These are phyloP conservation scores for Eurytoma adleriae DNA, from an alignment of 2,888 invertebrate species.

Conservation along the genomic window DNA sequence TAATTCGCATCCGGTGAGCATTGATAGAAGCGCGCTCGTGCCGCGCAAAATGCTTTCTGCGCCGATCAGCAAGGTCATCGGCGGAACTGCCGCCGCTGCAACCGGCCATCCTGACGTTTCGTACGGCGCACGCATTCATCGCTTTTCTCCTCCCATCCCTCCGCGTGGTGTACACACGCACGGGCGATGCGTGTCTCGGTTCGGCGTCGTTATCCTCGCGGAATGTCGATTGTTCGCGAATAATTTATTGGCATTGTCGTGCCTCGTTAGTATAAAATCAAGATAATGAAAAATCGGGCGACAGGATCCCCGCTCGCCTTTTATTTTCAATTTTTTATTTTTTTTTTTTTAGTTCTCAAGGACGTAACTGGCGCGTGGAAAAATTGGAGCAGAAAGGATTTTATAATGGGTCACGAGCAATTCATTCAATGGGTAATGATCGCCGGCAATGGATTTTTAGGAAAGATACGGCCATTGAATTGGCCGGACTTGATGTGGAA, in stretches of 20 bases:
- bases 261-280: constrained; percentile 43
- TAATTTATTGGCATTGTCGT: constrained; percentile 52
- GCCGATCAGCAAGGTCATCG: constrained; percentile 62
- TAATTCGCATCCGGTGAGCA: constrained; percentile 67
- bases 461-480: constrained; percentile 10
- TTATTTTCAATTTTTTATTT: background rate
- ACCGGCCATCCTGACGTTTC: constrained; percentile 38
- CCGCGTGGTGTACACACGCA: background rate
- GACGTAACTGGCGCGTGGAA: background rate
- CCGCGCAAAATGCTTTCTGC: constrained; percentile 53
- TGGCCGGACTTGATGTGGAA: background rate
- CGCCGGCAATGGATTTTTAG: background rate
- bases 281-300: constrained; percentile 44
- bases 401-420: background rate
- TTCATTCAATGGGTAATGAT: constrained; percentile 20
- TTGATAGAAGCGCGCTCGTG: constrained; percentile 59
- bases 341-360: background rate
- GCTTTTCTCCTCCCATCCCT: background rate
- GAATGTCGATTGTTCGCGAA: constrained; percentile 53
- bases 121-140: constrained; percentile 13
- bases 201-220: constrained; percentile 41
- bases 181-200: constrained; percentile 41
- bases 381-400: constrained; percentile 39
- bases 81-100: constrained; percentile 22
- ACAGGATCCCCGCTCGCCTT: background rate